A percentile compares a stretch with the other conserved stretches of the same genome.
These are phyloP conservation scores for Astur gentilis DNA, from an alignment of 2,113 vertebrate species.

Conservation along the genomic window DNA sequence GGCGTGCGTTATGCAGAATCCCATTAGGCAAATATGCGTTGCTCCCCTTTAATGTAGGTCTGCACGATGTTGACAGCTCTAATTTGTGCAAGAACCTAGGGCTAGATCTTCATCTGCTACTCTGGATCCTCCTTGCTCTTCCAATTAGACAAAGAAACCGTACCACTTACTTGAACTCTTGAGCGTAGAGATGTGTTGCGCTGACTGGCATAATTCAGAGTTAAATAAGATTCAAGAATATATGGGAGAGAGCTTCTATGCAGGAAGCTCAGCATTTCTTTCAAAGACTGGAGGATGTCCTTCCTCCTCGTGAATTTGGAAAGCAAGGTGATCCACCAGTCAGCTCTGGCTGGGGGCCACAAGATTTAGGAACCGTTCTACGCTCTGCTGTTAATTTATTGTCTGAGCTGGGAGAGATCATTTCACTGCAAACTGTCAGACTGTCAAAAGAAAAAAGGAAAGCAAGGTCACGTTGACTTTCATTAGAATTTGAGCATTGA, in stretches of 20 bases:
- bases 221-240: background rate
- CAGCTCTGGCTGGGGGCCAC: background rate
- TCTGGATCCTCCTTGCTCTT: background rate
- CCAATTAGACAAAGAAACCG: background rate
- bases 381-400: background rate
- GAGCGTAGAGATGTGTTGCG: background rate
- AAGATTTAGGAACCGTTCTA: fast-evolving
- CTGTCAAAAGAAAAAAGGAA: background rate
- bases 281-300: background rate
- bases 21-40: background rate
- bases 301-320: background rate
- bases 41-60: background rate
- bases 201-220: background rate
- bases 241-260: background rate
- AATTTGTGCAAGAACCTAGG: background rate
- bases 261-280: background rate
- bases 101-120: background rate
- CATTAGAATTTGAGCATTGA: background rate
- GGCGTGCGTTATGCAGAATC: background rate
- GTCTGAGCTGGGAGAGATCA: background rate
- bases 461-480: background rate
- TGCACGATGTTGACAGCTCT: background rate
- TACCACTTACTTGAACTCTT: background rate
- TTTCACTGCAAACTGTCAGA: background rate
- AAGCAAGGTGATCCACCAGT: too few relatives aligned